A percentile compares a stretch with the other conserved stretches of the same genome.
Conservation (phyloP, 2,888 invertebrate species). For the Plemyria rubiginata region DNA sequence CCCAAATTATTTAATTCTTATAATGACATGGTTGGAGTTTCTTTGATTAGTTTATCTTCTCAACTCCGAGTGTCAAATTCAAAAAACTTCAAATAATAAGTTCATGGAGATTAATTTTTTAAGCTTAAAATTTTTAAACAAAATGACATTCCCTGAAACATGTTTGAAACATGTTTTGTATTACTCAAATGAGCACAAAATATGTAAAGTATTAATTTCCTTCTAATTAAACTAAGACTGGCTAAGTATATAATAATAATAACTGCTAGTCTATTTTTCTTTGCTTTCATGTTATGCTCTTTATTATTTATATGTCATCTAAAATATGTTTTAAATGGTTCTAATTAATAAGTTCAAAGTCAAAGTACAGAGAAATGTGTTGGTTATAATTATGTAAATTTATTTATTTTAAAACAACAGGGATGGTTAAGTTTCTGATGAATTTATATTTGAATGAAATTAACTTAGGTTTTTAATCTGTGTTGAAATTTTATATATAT, state of each 20-base stretch:
- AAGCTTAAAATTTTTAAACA: not conserved
- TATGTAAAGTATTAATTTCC: not conserved
- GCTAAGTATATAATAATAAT: conserved; percentile 1
- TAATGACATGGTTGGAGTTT: conserved; percentile 1
- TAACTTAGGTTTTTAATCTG: conserved; percentile 27
- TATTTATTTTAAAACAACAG: not conserved
- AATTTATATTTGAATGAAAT: not conserved
- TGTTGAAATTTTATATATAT: conserved; percentile 26
- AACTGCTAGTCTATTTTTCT: conserved; percentile 8
- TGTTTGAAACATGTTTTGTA: conserved; percentile 11
- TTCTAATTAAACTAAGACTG: not conserved
- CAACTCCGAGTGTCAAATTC: not conserved
- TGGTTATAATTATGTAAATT: not conserved
- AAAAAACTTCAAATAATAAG: not conserved
- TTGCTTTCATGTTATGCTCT: not conserved
- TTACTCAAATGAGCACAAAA: conserved; percentile 14
- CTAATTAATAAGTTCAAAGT: not conserved
- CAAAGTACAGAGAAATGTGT: not conserved
- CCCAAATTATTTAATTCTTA: not conserved
- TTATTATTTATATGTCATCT: not conserved
- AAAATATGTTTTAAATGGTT: not conserved
- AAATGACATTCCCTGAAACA: conserved; percentile 18
- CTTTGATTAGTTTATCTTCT: not conserved
- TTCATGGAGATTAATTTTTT: not conserved
- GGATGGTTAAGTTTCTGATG: conserved; percentile 1